A percentile compares a stretch with the other conserved stretches of the same genome.
Evolutionary conservation across 2,888 invertebrate genomes (phyloP).

Genomic region (Drosophila tripunctata): DNA sequence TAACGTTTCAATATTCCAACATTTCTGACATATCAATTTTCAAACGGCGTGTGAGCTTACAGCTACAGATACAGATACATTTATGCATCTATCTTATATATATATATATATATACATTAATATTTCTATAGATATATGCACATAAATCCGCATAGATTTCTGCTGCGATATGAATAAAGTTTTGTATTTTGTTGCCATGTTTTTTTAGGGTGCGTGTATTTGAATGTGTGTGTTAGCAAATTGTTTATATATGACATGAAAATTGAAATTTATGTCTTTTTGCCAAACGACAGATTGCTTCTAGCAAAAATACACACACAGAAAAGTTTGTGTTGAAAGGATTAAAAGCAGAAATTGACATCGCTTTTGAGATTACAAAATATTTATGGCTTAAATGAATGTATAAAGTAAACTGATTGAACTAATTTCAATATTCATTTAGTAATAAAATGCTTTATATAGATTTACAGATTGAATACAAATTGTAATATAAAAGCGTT

Average conservation of each 20-base stretch:
- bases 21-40: slow-evolving; percentile 77
- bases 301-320: slow-evolving; percentile 16
- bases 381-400: slow-evolving; percentile 1
- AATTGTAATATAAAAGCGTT: background rate
- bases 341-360: slow-evolving; percentile 14
- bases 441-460: background rate
- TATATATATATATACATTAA: background rate
- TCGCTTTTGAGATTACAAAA: slow-evolving; percentile 3
- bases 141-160: slow-evolving; percentile 51
- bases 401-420: background rate
- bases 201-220: slow-evolving; percentile 19
- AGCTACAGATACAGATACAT: slow-evolving; percentile 34
- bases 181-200: slow-evolving; percentile 38
- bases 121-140: slow-evolving; percentile 2
- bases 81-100: slow-evolving; percentile 10
- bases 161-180: slow-evolving; percentile 58
- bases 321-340: slow-evolving; percentile 42
- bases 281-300: slow-evolving; percentile 63
- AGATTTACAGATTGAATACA: background rate
- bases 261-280: slow-evolving; percentile 75
- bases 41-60: slow-evolving; percentile 52
- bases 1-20: slow-evolving; percentile 79
- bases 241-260: slow-evolving; percentile 75
- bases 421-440: background rate
- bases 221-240: slow-evolving; percentile 50